Evolutionary conservation across 2,797 vertebrate species (phyloP), one percentile per base, ranked within the genome.

Genomic region (Chaenodraco wilsoni): DNA sequence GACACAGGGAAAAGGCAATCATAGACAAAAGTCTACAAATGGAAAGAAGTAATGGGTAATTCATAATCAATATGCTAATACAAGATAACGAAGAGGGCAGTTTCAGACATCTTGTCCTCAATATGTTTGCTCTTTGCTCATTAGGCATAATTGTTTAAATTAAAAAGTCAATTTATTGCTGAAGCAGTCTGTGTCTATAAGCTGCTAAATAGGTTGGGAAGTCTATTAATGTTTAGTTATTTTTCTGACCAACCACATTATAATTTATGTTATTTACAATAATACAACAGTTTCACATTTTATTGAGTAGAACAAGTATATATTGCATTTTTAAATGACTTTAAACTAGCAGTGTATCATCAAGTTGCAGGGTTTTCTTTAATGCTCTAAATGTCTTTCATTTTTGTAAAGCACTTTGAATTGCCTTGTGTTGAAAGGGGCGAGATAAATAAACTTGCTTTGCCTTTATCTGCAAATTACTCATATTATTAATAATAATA

Each of bases 21-120:
- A 57, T 54, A 54, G 65, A 76, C 69, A 71, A 67, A 76, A 67
- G 70, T 88, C 81, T 85, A 86, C 86, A 88, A 85, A 81, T 62
- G 17, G 46, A 88, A 90, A 91, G 72, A 11, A 82, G 87, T 86
- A 84, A 65, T 61, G 76, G 78, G 69, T 48, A 61, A 76, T 54
- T 58, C 70, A 82, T 87, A 89, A 90, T 86, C 82, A 56, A 69
- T 85, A 78, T 33, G 45, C 60, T 69, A 59, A 64, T 14, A 50
- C 63, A 67, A 60, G 49, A 72, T 60, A 17, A 40, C 58, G 52
- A 50, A 12, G 15, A 3, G 2, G 14, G 17, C 45, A 21, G 17
- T 17, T 48, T 50, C 13, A 41, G 6, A 60, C 13, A 61, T 59
- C 21, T 44, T 55, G 12, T 65, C 45, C 48, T 23, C 15, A 52